A percentile compares a stretch with the other conserved stretches of the same genome.
Evolutionary conservation across 2,797 vertebrate species (phyloP).

Genomic region (Mastacembelus armatus): DNA sequence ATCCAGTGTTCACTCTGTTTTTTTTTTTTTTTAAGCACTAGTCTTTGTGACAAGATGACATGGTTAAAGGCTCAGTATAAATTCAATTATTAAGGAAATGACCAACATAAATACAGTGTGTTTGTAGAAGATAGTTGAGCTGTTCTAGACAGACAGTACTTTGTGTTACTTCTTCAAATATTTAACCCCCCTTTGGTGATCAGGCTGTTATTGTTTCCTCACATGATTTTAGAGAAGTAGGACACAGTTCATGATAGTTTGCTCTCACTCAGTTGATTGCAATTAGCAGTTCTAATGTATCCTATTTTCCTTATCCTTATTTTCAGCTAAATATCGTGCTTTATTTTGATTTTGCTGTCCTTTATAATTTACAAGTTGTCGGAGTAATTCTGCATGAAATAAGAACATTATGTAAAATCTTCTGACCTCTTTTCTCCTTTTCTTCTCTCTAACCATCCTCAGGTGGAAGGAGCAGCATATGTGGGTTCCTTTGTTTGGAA

Average conservation of each 20-base stretch:
- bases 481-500: slow-evolving; percentile 96
- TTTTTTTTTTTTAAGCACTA: neutral
- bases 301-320: too few relatives aligned
- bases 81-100: too few relatives aligned
- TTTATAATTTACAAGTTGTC: neutral
- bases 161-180: neutral
- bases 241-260: neutral
- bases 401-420: accelerated
- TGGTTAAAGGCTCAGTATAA: too few relatives aligned
- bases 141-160: neutral
- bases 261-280: neutral
- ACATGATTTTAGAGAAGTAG: neutral
- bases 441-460: neutral
- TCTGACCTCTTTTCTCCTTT: neutral
- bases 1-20: too few relatives aligned
- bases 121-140: neutral
- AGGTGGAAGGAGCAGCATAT: slow-evolving; percentile 96
- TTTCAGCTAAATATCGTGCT: neutral
- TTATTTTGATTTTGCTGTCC: neutral
- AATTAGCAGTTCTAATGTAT: too few relatives aligned
- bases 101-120: slow-evolving; percentile 9
- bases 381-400: neutral
- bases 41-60: too few relatives aligned
- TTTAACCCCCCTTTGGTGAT: neutral
- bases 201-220: neutral